Evolutionary conservation across 2,888 invertebrate genomes (phyloP), one percentile per base, ranked within the genome.

Genomic region (Chironomus riparius): DNA sequence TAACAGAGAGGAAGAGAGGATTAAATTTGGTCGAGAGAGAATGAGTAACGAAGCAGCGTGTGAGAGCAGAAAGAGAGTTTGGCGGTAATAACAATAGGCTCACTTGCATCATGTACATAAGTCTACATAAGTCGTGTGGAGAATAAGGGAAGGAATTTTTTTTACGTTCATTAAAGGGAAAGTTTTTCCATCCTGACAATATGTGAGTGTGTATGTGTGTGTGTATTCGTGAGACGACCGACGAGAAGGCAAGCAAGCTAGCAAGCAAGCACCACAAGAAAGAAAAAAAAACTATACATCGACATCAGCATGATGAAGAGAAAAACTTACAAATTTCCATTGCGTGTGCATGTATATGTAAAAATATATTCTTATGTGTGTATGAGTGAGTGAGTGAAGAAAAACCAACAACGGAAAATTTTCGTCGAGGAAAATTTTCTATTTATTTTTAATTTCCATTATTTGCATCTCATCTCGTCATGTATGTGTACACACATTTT

Each of bases 401-500:
- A 47, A 71, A 38, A 71, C 50, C 12, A 13, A 38, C 69, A 47
- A 47, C 47, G 28, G 12, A n/a, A 13, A 28, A 69, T 69, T 48
- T 70, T 70, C 48, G 70, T 13, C 5, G 28, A 71, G 56, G 71
- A 56, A 61, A 71, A 71, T 61, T 71, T 65, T 70, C 48, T 48
- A 71, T 71, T 71, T 71, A 74, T 65, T 74, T 74, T 74, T 74
- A 74, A 74, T 74, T 74, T 74, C 24, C 74, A 74, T 74, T 74
- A 74, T 74, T 74, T 74, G 74, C 65, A 74, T 74, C 68, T 68
- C 68, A 61, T 68, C 38, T 68, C 68, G 18, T 70, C 70, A 70
- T 72, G 61, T 72, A 62, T 72, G 72, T 61, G 50, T 18, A 56
- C 70, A 47, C 68, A 68, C 28, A 38, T 24, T 22, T 13, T 13